Evolutionary conservation across 2,888 invertebrate genomes (phyloP).

Genomic region (Salticus scenicus): DNA sequence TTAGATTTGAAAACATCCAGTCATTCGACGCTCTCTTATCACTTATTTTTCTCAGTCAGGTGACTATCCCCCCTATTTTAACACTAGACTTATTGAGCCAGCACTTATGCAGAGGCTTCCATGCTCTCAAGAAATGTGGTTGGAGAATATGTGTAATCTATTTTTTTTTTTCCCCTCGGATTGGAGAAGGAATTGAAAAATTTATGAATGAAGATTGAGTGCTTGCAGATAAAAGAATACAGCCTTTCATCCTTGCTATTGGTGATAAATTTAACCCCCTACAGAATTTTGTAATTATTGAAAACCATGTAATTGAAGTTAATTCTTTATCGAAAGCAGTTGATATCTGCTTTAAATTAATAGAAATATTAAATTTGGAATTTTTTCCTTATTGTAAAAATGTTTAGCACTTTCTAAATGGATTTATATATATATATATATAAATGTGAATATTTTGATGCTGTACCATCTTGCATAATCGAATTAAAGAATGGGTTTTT

Average conservation of each 20-base stretch:
- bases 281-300: background rate
- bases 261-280: background rate
- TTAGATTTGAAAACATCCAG: too few species aligned
- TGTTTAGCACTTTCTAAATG: slow-evolving; percentile 2
- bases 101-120: too few species aligned
- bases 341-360: background rate
- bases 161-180: background rate
- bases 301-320: background rate
- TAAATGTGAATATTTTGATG: background rate
- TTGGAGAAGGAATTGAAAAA: slow-evolving; percentile 18
- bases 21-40: too few species aligned
- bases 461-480: background rate
- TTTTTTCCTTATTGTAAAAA: slow-evolving; percentile 9
- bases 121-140: too few species aligned
- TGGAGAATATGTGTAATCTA: too few species aligned
- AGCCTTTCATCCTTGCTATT: slow-evolving; percentile 9
- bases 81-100: too few species aligned
- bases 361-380: background rate
- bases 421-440: background rate
- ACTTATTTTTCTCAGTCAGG: too few species aligned
- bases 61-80: too few species aligned
- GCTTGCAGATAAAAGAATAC: background rate
- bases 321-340: slow-evolving; percentile 1
- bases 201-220: background rate
- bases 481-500: slow-evolving; percentile 2